A percentile compares a stretch with the other conserved stretches of the same genome.
phyloP scores from a whole-genome alignment of 2,797 vertebrate species.

The Neosalanx taihuensis region DNA sequence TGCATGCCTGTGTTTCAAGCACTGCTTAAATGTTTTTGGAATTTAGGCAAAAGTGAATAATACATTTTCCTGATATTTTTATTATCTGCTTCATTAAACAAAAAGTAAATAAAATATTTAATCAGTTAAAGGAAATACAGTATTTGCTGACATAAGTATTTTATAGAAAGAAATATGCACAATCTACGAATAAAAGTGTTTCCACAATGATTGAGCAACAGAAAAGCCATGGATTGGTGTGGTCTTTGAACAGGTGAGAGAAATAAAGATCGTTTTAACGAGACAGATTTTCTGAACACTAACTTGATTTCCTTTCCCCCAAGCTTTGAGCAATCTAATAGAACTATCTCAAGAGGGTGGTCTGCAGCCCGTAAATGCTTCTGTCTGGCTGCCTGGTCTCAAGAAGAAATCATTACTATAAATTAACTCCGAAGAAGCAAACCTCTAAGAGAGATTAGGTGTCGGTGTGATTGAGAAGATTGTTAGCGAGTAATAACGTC shows the following conservation, averaged over 20 bases:
- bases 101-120: conserved; percentile 3
- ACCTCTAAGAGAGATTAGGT: conserved; percentile 41
- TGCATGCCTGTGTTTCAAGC: background rate
- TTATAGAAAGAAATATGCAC: background rate
- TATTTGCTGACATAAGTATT: background rate
- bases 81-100: background rate
- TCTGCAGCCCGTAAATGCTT: conserved; percentile 15
- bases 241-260: background rate
- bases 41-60: background rate
- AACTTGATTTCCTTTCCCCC: conserved; percentile 10
- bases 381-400: conserved; percentile 26
- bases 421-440: conserved; percentile 44
- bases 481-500: conserved; percentile 56
- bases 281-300: background rate
- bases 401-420: conserved; percentile 48
- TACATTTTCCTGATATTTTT: background rate
- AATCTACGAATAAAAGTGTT: background rate
- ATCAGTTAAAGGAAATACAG: conserved; percentile 13
- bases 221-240: background rate
- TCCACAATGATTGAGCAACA: background rate
- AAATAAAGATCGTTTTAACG: conserved; percentile 5
- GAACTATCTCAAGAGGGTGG: conserved; percentile 15
- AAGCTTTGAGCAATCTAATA: conserved; percentile 26
- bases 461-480: conserved; percentile 45
- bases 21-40: background rate